phyloP scores from a whole-genome alignment of 2,113 vertebrate species.

The Origma solitaria region DNA sequence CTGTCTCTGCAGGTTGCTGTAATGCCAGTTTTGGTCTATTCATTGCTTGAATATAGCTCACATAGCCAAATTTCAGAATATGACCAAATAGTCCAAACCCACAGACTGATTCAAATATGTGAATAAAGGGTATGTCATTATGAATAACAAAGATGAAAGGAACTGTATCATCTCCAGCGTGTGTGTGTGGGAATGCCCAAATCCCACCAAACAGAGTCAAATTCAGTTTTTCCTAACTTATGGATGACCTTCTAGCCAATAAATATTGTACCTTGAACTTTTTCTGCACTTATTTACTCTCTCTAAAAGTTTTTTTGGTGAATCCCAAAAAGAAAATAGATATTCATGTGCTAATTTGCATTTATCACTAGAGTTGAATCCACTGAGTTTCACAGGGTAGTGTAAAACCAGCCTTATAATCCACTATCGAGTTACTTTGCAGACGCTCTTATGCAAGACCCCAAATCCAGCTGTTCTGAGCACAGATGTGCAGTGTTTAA shows the following conservation, averaged over 20 bases:
- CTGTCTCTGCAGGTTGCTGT: not conserved
- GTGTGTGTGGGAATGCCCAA: not conserved
- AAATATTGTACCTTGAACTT: not conserved
- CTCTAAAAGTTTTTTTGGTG: not conserved
- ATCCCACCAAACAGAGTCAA: not conserved
- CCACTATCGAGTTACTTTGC: not conserved
- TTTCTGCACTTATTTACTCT: not conserved
- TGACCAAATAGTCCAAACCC: not conserved
- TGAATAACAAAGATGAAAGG: not conserved
- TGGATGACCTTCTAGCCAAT: not conserved
- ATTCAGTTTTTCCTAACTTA: not conserved
- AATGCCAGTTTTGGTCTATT: not conserved
- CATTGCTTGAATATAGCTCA: not conserved
- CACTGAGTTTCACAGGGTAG: not conserved
- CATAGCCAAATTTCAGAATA: not conserved
- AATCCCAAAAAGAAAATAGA: not conserved
- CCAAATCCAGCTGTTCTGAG: not conserved
- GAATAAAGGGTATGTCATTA: not conserved
- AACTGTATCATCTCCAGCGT: not conserved
- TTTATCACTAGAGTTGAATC: not conserved
- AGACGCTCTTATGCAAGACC: not conserved
- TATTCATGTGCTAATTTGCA: not conserved
- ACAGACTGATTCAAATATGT: not conserved
- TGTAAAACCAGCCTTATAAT: not conserved
- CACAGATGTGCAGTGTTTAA: not conserved